Conservation (phyloP, 2,888 invertebrate species). For the Nasonovia ribisnigri region DNA sequence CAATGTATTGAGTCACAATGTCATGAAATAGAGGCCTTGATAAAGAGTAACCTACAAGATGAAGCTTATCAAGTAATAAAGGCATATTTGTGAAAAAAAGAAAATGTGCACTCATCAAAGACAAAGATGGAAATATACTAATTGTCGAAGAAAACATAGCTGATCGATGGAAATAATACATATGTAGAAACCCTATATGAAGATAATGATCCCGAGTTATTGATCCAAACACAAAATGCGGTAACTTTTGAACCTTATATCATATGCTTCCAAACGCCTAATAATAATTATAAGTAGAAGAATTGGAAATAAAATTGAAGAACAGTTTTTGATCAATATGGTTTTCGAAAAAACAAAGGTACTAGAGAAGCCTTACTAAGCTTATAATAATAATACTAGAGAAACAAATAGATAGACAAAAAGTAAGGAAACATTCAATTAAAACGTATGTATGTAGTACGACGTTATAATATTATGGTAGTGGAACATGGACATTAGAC, state of each 20-base stretch:
- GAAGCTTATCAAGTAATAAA: not conserved
- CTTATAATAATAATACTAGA: no score
- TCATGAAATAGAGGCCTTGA: not conserved
- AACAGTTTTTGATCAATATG: no score
- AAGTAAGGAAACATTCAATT: not conserved
- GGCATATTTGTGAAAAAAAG: not conserved
- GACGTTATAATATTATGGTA: not conserved
- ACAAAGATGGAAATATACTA: not conserved
- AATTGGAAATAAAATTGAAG: no score
- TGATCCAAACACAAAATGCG: not conserved
- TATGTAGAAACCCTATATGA: constrained; percentile 9
- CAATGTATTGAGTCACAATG: not conserved
- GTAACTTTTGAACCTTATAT: not conserved
- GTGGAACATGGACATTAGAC: constrained; percentile 2
- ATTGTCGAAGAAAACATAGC: not conserved
- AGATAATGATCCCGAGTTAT: not conserved
- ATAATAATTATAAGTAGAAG: not conserved
- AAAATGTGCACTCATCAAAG: not conserved
- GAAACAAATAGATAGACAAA: no score
- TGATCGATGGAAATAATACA: not conserved
- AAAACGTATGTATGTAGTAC: not conserved
- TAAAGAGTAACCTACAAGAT: not conserved
- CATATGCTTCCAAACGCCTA: not conserved
- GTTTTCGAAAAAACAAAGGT: no score
- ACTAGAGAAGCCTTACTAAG: no score